Conservation (phyloP, 2,888 invertebrate species). For the Spisula subtruncata region DNA sequence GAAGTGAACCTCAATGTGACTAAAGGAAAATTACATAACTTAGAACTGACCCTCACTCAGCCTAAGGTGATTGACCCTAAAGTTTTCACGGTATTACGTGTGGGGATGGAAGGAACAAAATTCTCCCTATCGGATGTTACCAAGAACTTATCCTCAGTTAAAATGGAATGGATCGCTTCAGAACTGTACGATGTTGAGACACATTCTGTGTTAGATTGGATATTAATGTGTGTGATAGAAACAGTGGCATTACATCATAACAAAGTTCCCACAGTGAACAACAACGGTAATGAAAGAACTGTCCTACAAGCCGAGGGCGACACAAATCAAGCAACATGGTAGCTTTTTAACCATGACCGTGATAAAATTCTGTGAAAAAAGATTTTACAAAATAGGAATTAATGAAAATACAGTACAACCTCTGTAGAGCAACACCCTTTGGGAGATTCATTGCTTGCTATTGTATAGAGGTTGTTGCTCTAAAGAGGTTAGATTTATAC, state of each 20-base stretch:
- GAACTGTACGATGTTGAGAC: slow-evolving; percentile 57
- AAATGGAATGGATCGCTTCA: slow-evolving; percentile 66
- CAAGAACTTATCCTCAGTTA: slow-evolving; percentile 49
- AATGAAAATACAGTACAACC: not conserved
- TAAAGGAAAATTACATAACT: slow-evolving; percentile 69
- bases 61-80: slow-evolving; percentile 30
- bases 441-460: not conserved
- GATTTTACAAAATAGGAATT: not conserved
- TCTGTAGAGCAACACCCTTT: not conserved
- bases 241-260: slow-evolving; percentile 40
- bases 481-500: too few species aligned
- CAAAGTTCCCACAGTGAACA: not conserved
- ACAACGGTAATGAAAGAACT: not conserved
- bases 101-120: slow-evolving; percentile 48
- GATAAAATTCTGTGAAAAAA: not conserved
- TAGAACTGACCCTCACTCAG: slow-evolving; percentile 54
- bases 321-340: not conserved
- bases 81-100: slow-evolving; percentile 35
- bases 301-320: not conserved
- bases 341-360: not conserved
- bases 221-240: slow-evolving; percentile 64
- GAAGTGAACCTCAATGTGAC: slow-evolving; percentile 65
- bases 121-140: slow-evolving; percentile 35
- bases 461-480: too few species aligned
- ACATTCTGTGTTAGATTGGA: slow-evolving; percentile 63